Percentiles rank a stretch among this genome's conserved stretches.
phyloP scores from a whole-genome alignment of 1,140 invertebrate species.

The Drosophila santomea region DNA sequence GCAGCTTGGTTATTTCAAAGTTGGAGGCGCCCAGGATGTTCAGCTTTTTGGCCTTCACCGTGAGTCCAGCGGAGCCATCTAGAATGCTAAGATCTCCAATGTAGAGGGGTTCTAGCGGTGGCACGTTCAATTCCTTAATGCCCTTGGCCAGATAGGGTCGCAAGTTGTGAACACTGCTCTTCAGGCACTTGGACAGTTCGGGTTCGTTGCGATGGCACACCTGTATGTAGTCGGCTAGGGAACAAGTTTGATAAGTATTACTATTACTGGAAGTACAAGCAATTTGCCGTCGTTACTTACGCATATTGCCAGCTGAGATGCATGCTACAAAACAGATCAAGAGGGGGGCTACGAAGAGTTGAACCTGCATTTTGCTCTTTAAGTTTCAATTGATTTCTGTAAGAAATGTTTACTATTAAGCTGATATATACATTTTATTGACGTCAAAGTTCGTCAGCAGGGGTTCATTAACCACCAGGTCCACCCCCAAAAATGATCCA shows the following conservation, averaged over 20 bases:
- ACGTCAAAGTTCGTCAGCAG: slow-evolving; percentile 3
- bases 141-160: slow-evolving; percentile 85
- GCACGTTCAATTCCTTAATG: slow-evolving; percentile 87
- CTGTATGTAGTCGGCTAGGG: slow-evolving; percentile 87
- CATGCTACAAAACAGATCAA: slow-evolving; percentile 46
- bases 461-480: slow-evolving; percentile 5
- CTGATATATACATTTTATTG: background rate
- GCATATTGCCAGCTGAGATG: slow-evolving; percentile 48
- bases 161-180: slow-evolving; percentile 85
- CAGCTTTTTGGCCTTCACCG: slow-evolving; percentile 86
- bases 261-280: background rate
- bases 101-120: slow-evolving; percentile 87
- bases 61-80: slow-evolving; percentile 85
- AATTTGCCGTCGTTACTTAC: slow-evolving; percentile 35
- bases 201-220: slow-evolving; percentile 87
- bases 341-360: slow-evolving; percentile 37
- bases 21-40: slow-evolving; percentile 87
- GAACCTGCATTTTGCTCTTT: slow-evolving; percentile 45
- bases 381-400: slow-evolving; percentile 1
- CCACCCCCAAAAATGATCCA: slow-evolving; percentile 18
- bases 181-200: slow-evolving; percentile 86
- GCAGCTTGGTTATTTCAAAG: slow-evolving; percentile 86
- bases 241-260: background rate
- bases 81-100: slow-evolving; percentile 87
- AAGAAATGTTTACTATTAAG: background rate